Base-by-base conservation (phyloP, 2,113 vertebrate species). In the Phrynocephalus versicolor region DNA sequence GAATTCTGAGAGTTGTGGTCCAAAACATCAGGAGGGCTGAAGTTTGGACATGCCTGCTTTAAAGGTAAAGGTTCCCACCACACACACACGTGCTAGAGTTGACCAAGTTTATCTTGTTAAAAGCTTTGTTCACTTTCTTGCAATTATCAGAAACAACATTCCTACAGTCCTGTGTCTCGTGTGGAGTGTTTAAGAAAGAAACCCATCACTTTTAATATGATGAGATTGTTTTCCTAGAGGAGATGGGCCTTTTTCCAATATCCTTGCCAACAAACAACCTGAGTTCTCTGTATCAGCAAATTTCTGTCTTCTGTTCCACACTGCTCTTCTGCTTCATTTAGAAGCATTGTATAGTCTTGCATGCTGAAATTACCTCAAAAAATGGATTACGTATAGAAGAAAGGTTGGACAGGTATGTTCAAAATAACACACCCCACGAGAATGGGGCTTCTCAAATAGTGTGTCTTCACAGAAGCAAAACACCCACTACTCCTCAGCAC, bases 161-260 rank as follows among this genome's bases (percentile, higher is more conserved):
- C 93, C 93, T 92, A 94, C 92, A 88, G 89, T 87, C 97, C 95
- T 95, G 96, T 96, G 96, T 96, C 97, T 96, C 97, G 96, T 94
- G 96, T 96, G 96, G 97, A 98, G 94, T 94, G 96, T 96, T 96
- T 95, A 95, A 96, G 96, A 96, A 96, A 97, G 96, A 97, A 97
- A 97, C 97, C 97, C 95, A 97, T 97, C 97, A 98, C 97, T 98
- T 98, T 97, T 94, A 94, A 97, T 97, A 97, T 97, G 97, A 98
- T 97, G 97, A 98, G 97, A 98, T 97, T 97, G 97, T 98, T 97
- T 96, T 97, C 97, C 97, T 97, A 97, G 96, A 97, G 97, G 96
- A 97, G 97, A 98, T 97, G 97, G 97, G 98, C 98, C n/a, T 98
- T 97, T 96, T 96, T 96, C 93, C 96, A 96, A 96, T 97, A 96